Evolutionary conservation across 1,140 invertebrate genomes (phyloP), one percentile per base, ranked within the genome.

Genomic region (Archivesica marissinica): DNA sequence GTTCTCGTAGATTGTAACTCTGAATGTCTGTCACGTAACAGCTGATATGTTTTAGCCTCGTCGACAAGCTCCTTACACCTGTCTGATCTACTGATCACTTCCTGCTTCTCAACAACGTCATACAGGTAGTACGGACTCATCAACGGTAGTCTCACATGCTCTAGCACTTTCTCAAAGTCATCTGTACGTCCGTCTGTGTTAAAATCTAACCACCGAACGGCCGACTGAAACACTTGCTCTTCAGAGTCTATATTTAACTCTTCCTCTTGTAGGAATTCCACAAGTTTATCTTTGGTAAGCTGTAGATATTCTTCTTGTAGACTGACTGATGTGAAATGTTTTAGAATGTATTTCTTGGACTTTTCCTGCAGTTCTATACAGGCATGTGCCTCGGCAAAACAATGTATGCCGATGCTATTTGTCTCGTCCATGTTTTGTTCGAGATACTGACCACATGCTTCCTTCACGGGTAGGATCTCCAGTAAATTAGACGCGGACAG

Each of bases 361-460:
- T 94, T 95, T 47, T 93, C 88, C 82, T 94, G 93, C 4, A 95
- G 90, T 52, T 94, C 93, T 30, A 86, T 89, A 87, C 95, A 95
- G 50, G 94, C 93, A 91, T 95, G 95, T 28, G 93, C 89, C 88
- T 95, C 95, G 68, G 95, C 95, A 93, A 95, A 95, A 85, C 95
- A 95, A 85, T 95, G 94, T 70, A 95, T 95, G 0, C 95, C 95
- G 50, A 95, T 89, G 90, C 94, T 95, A 89, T 95, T 95, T 15
- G 92, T 90, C 52, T 94, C 93, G 87, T 95, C 95, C 94, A 95
- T 95, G 88, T 95, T 94, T 61, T 93, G 91, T 86, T 95, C 94
- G 33, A 95, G 88, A 87, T 95, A 95, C 23, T 91, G 86, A 84
- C 95, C 95, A 83, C 95, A 95, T 0, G 95, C 95, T 80, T 95